Base-by-base conservation (phyloP, 1,140 invertebrate genomes). In the Asbolus verrucosus region DNA sequence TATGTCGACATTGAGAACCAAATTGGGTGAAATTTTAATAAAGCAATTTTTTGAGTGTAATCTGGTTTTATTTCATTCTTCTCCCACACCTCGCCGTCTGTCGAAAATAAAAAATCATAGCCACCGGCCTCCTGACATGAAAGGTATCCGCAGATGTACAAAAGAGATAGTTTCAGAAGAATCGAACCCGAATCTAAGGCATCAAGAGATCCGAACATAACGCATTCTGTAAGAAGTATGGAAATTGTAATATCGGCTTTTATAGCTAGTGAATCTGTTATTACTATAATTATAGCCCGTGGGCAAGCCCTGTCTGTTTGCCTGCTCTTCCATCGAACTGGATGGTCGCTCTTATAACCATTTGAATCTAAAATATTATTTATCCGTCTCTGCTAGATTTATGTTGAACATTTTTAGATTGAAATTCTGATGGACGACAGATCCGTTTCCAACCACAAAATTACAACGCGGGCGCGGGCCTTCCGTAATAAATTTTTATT, bases 251-350 rank as follows among this genome's bases (percentile, higher is more conserved):
- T 75, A 77, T 74, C 72, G 69, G 72, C 61, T 67, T 73, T 76
- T 75, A 75, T 74, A 74, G 71, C 65, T 69, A 71, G 65, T 75
- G 71, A 73, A 77, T 77, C 76, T 77, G 73, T 75, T 75, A 77
- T 77, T 77, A 77, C 67, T 74, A 77, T 77, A 77, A 77, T 77
- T 77, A 77, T 72, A 74, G 70, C 76, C 73, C 70, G 19, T 13
- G 39, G 76, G 72, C 43, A 43, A 72, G 65, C 50, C 68, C 59
- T 76, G 74, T 71, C 69, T 67, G 69, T 76, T 71, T 69, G 67
- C 39, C 50, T 73, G 74, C 43, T 50, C 61, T 15, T 62, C 59
- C 21, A 39, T 62, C 39, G 33, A 21, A 63, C 33, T 63, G 33
- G 61, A 2, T 15, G 41, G 41, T n/a, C n/a, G n/a, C 27, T 38